Evolutionary conservation across 2,113 vertebrate genomes (phyloP), one percentile per base, ranked within the genome.

Genomic region (Lontra canadensis): DNA sequence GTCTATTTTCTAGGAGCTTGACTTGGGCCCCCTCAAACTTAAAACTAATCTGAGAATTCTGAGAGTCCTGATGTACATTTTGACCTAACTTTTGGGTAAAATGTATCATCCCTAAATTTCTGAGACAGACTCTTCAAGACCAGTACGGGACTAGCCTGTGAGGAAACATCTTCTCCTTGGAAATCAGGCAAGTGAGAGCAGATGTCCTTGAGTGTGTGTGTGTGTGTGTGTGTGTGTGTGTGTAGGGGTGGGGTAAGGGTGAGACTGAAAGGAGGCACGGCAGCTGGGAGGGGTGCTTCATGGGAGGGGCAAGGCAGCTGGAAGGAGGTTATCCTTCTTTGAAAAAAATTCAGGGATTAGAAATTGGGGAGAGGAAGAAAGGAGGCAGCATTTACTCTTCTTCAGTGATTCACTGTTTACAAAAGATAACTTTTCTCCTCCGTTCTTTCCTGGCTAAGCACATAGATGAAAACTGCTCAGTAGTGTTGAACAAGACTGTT

Each of bases 331-430:
- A 81, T 29, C 42, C 93, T 67, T n/a, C 93, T 95, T 69, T 88
- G 84, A 84, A 89, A 95, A 95, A 95, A 89, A 93, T 44, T 49
- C 49, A 83, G 59, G 61, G 26, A 74, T 94, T 94, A 91, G 86
- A 93, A 91, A 90, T 9, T 57, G 34, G 82, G 71, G 49, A 76
- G 63, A 63, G 49, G 74, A 88, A 76, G 3, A 29, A 73, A 52
- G 25, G 11, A 17, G 10, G 5, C 25, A 74, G 39, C 6, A 57
- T 80, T 73, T 31, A 88, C 23, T 88, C 57, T 78, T 91, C 79
- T 88, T 49, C 11, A 90, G 52, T 36, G 52, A 93, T 21, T 82
- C 31, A 26, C 65, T 52, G 39, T 47, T 61, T 42, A 42, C 39
- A 57, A 95, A 36, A 92, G 36, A 47, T 8, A 76, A 59, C 6